A percentile compares a stretch with the other conserved stretches of the same genome.
Evolutionary conservation across 1,140 invertebrate genomes (phyloP).

Genomic region (Micrasema longulum): DNA sequence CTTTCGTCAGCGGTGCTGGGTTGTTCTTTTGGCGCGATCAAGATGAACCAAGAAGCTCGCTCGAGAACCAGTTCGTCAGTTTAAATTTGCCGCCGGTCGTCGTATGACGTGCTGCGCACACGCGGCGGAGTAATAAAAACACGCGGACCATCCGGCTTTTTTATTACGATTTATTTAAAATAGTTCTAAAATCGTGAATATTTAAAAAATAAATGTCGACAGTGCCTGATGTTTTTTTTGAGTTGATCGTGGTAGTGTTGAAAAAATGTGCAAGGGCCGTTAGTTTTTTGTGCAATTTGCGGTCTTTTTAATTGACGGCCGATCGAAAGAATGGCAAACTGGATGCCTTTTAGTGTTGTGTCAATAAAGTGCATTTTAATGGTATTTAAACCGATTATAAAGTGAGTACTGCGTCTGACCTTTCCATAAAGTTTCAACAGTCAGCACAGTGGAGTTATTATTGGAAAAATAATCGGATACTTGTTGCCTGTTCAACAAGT

Average conservation of each 20-base stretch:
- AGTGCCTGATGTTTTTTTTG: too few relatives aligned
- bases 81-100: conserved; percentile 34
- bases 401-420: neutral
- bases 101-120: conserved; percentile 27
- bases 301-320: conserved; percentile 13
- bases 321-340: conserved; percentile 18
- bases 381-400: neutral
- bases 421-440: conserved; percentile 6
- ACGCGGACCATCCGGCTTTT: conserved; percentile 26
- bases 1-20: neutral
- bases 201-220: too few relatives aligned
- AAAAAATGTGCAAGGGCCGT: neutral
- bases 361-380: conserved; percentile 29
- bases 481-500: neutral
- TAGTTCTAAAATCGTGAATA: conserved; percentile 11
- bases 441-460: conserved; percentile 2
- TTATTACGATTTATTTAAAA: conserved; percentile 1
- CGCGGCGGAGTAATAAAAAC: conserved; percentile 6
- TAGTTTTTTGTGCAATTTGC: conserved; percentile 16
- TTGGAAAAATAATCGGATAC: conserved; percentile 16
- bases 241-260: neutral
- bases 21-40: neutral
- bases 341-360: conserved; percentile 5
- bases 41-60: conserved; percentile 31
- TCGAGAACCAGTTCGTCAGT: conserved; percentile 36